Conservation (phyloP, 2,888 invertebrate species). For the Acleris emargana region DNA sequence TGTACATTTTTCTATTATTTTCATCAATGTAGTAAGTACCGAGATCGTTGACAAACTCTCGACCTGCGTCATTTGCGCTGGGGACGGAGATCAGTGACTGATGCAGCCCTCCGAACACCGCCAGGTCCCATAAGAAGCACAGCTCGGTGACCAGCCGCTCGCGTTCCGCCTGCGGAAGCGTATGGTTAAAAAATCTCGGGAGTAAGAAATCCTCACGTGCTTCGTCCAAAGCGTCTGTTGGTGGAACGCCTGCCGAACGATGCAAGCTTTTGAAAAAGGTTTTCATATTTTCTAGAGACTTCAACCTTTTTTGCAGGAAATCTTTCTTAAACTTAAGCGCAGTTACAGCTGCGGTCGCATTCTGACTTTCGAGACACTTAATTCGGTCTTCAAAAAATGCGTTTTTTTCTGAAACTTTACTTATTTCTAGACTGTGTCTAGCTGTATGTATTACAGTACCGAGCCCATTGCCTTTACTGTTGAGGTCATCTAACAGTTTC, state of each 20-base stretch:
- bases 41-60: slow-evolving; percentile 71
- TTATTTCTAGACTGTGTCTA: slow-evolving; percentile 64
- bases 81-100: slow-evolving; percentile 74
- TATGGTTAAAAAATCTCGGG: slow-evolving; percentile 70
- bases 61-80: slow-evolving; percentile 65
- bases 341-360: slow-evolving; percentile 59
- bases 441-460: slow-evolving; percentile 61
- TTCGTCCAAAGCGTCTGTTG: slow-evolving; percentile 47
- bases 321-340: slow-evolving; percentile 65
- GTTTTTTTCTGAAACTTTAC: slow-evolving; percentile 66
- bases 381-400: slow-evolving; percentile 63
- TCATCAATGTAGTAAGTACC: slow-evolving; percentile 70
- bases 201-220: slow-evolving; percentile 71
- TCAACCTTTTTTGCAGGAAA: slow-evolving; percentile 61
- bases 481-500: slow-evolving; percentile 59
- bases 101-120: slow-evolving; percentile 58
- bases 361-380: slow-evolving; percentile 57
- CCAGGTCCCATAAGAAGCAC: slow-evolving; percentile 69
- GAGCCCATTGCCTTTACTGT: slow-evolving; percentile 57
- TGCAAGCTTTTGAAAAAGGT: slow-evolving; percentile 48
- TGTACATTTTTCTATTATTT: slow-evolving; percentile 72
- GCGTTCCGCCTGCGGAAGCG: slow-evolving; percentile 61
- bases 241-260: slow-evolving; percentile 44
- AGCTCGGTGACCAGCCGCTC: slow-evolving; percentile 70
- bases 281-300: slow-evolving; percentile 64